Evolutionary conservation across 2,888 invertebrate species (phyloP).

Genomic region (Apamea anceps): DNA sequence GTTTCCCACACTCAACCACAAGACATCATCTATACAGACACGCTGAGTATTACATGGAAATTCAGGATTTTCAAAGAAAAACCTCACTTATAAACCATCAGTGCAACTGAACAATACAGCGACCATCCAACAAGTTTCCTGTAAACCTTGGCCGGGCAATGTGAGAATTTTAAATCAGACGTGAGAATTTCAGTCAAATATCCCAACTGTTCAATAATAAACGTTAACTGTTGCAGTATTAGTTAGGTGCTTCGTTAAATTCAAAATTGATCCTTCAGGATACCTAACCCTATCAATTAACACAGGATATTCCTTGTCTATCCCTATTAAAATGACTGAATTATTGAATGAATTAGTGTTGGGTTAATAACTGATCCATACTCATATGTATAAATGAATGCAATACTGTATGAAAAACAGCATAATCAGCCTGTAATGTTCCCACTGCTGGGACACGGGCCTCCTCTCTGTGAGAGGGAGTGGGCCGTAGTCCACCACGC

Average conservation of each 20-base stretch:
- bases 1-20: not conserved
- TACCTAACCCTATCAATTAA: not conserved
- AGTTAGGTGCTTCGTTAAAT: not conserved
- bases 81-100: not conserved
- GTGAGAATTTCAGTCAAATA: slow-evolving; percentile 10
- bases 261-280: not conserved
- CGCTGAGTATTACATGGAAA: not conserved
- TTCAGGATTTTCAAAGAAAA: not conserved
- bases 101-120: not conserved
- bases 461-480: no score
- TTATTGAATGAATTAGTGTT: no score
- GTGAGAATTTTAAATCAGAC: slow-evolving; percentile 1
- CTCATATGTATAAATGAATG: not conserved
- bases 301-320: not conserved
- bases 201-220: not conserved
- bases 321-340: not conserved
- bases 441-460: no score
- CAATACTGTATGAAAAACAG: no score
- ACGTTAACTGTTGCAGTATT: not conserved
- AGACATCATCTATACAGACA: not conserved
- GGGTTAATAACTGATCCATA: not conserved
- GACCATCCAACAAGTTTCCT: not conserved
- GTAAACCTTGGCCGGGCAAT: not conserved
- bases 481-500: no score
- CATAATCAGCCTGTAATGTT: no score